Conservation (phyloP, 2,113 vertebrate species). For the Delphinapterus leucas region DNA sequence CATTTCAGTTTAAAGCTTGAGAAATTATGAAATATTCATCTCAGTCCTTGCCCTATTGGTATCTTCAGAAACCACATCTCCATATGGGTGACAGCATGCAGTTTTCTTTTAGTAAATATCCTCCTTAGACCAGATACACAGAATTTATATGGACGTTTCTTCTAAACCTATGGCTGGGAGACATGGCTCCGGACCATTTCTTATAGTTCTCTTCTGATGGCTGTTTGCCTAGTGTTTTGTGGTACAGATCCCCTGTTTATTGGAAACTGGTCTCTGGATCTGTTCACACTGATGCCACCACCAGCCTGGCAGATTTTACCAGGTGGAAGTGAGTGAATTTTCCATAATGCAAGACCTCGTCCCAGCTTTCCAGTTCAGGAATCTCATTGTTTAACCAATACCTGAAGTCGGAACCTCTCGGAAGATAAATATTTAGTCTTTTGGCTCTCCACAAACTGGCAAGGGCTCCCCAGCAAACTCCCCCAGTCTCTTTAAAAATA, state of each 20-base stretch:
- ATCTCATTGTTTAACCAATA: conserved; percentile 75
- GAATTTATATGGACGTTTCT: neutral
- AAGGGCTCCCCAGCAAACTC: conserved; percentile 41
- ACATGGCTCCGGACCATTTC: neutral
- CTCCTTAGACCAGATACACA: neutral
- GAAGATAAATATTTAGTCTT: conserved; percentile 75
- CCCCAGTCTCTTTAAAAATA: conserved; percentile 60
- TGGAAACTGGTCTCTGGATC: conserved; percentile 75
- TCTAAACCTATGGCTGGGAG: neutral
- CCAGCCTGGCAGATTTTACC: conserved; percentile 68
- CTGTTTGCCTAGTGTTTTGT: neutral
- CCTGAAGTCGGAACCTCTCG: conserved; percentile 73
- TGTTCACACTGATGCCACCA: conserved; percentile 66
- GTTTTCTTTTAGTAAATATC: neutral
- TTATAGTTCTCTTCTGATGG: neutral
- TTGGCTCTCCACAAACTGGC: conserved; percentile 53
- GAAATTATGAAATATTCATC: neutral
- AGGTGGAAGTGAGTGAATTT: conserved; percentile 73
- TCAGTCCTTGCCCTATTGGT: neutral
- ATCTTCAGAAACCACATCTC: neutral
- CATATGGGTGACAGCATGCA: neutral
- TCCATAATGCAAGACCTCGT: conserved; percentile 60
- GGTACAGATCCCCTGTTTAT: conserved; percentile 61
- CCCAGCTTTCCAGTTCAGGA: conserved; percentile 40
- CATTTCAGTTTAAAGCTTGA: neutral